Percentiles rank a stretch among this genome's conserved stretches.
phyloP scores from a whole-genome alignment of 2,797 vertebrate species.

The Notamacropus eugenii region DNA sequence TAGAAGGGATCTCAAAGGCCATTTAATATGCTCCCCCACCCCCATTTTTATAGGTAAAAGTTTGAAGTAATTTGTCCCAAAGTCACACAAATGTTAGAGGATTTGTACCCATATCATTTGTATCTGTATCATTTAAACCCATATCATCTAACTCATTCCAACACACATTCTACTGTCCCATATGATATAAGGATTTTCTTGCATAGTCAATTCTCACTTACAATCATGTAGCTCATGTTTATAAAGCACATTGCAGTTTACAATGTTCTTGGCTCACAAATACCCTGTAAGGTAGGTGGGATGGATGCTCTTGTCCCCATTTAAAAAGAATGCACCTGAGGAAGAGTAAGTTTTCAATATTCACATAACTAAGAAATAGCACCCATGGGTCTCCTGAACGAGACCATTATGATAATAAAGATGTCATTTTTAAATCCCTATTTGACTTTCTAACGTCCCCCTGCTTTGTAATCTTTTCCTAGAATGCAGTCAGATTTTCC shows the following conservation, averaged over 20 bases:
- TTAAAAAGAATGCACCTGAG: neutral
- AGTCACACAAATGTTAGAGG: neutral
- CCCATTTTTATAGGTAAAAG: neutral
- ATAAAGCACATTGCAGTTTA: neutral
- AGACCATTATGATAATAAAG: neutral
- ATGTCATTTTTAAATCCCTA: neutral
- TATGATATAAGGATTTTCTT: neutral
- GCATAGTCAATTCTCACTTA: neutral
- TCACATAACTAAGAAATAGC: neutral
- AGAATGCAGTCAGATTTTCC: neutral
- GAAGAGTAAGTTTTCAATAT: neutral
- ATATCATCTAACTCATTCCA: neutral
- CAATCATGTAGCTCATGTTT: neutral
- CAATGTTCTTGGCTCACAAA: neutral
- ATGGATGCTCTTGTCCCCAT: neutral
- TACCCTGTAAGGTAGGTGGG: neutral
- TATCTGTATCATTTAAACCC: neutral
- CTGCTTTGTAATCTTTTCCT: neutral
- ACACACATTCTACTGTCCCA: neutral
- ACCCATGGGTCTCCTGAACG: neutral
- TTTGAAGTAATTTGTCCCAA: neutral
- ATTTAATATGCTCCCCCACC: neutral
- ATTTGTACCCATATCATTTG: neutral
- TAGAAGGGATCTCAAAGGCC: neutral
- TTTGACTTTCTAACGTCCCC: neutral